Conservation (phyloP, 2,888 invertebrate genomes). For the Drosophila bunnanda region DNA sequence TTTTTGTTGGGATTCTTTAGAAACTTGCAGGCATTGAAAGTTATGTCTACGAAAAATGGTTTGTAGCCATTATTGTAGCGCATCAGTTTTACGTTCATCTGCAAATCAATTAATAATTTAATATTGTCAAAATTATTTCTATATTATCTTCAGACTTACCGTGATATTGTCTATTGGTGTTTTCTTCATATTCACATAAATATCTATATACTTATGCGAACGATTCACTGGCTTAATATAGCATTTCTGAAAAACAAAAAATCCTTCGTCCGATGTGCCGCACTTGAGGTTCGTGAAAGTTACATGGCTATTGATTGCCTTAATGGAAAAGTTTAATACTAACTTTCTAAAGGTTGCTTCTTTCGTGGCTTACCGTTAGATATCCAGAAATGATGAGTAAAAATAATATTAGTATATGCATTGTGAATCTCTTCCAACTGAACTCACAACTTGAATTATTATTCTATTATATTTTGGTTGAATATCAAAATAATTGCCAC, state of each 20-base stretch:
- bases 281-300: constrained; percentile 46
- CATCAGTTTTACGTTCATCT: constrained; percentile 29
- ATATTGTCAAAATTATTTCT: neutral
- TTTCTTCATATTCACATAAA: constrained; percentile 3
- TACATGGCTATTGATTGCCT: constrained; percentile 15
- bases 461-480: neutral
- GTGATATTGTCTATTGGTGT: constrained; percentile 27
- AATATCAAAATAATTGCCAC: neutral
- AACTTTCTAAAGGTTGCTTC: neutral
- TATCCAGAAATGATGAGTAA: neutral
- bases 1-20: constrained; percentile 16
- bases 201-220: constrained; percentile 42
- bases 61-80: constrained; percentile 48
- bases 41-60: constrained; percentile 35
- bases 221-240: constrained; percentile 46
- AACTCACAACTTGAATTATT: neutral
- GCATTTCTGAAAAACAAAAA: constrained; percentile 20
- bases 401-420: neutral
- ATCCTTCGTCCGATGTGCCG: neutral
- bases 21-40: constrained; percentile 38
- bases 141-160: constrained; percentile 9
- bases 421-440: neutral
- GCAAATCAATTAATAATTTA: accelerated
- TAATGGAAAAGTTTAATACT: neutral
- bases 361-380: neutral